Evolutionary conservation across 2,888 invertebrate genomes (phyloP).

Genomic region (Apantesis nais): DNA sequence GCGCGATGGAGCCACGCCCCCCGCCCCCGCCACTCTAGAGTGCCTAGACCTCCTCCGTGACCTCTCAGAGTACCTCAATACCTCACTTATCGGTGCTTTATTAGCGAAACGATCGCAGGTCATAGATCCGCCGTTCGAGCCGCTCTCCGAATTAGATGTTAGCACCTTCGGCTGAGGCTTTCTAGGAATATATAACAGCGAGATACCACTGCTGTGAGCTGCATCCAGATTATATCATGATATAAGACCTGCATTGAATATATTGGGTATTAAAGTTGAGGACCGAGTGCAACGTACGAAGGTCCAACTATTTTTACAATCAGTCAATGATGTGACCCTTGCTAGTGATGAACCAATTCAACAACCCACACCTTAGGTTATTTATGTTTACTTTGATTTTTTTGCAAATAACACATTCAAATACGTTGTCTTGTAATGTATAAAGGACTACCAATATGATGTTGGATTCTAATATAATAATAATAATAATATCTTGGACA

Average conservation of each 20-base stretch:
- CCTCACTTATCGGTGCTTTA: slow-evolving; percentile 37
- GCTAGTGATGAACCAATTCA: background rate
- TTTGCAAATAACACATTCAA: too few species aligned
- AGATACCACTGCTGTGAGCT: slow-evolving; percentile 9
- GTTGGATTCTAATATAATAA: too few species aligned
- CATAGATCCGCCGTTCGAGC: slow-evolving; percentile 34
- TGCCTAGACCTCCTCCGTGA: slow-evolving; percentile 31
- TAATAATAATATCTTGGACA: too few species aligned
- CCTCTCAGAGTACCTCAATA: slow-evolving; percentile 17
- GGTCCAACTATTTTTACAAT: background rate
- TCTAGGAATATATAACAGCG: slow-evolving; percentile 17
- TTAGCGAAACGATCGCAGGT: slow-evolving; percentile 37
- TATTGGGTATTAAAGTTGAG: background rate
- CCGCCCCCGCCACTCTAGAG: slow-evolving; percentile 21
- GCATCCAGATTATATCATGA: slow-evolving; percentile 10
- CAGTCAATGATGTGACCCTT: background rate
- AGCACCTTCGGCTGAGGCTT: slow-evolving; percentile 32
- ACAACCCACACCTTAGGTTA: background rate
- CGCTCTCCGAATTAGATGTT: slow-evolving; percentile 29
- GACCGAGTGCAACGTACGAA: background rate
- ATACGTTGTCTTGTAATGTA: too few species aligned
- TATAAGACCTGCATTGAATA: background rate
- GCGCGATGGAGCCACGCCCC: slow-evolving; percentile 45
- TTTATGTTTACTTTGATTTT: too few species aligned
- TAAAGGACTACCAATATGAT: too few species aligned